Conservation (phyloP, 2,797 vertebrate species). For the Sarcophilus harrisii region DNA sequence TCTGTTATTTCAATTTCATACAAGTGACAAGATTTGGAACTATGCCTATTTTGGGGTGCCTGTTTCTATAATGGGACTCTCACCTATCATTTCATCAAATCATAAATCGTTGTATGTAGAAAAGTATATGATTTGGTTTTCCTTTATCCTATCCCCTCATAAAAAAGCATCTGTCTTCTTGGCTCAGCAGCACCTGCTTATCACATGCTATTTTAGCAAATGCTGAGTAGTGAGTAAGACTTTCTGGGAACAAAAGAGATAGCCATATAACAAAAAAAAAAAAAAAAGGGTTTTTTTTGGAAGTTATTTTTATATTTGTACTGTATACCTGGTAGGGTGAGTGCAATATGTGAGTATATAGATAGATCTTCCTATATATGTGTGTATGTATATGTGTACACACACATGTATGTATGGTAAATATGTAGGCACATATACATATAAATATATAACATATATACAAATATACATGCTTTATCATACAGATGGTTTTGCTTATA, state of each 20-base stretch:
- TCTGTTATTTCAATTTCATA: constrained; percentile 46
- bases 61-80: constrained; percentile 51
- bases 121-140: background rate
- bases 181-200: background rate
- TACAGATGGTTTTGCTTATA: no score
- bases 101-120: constrained; percentile 7
- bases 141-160: constrained; percentile 5
- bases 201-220: constrained; percentile 17
- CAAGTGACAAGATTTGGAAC: constrained; percentile 46
- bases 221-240: background rate
- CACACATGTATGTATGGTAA: background rate
- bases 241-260: constrained; percentile 36
- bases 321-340: background rate
- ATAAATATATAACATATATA: no score
- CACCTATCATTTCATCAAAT: background rate
- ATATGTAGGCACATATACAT: background rate
- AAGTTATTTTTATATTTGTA: constrained; percentile 20
- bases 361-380: no score
- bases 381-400: background rate
- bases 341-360: background rate
- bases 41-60: background rate
- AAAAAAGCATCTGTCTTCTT: background rate
- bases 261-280: constrained; percentile 29
- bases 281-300: background rate
- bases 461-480: no score